Conservation (phyloP, 2,113 vertebrate genomes). For the Silurus glanis region DNA sequence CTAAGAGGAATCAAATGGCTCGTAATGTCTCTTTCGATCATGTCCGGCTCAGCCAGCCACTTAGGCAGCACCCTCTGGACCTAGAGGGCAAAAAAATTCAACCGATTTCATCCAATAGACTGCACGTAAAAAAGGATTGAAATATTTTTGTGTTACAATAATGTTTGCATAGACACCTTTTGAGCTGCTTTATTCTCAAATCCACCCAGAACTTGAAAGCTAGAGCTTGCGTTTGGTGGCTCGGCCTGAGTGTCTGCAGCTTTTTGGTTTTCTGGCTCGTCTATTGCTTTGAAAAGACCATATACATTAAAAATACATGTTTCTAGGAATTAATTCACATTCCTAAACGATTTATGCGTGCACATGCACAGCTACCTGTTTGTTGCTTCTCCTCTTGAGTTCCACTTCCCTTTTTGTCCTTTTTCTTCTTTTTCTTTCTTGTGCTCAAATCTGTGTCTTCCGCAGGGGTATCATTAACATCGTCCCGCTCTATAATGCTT, state of each 20-base stretch:
- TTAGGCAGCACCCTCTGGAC: constrained; percentile 83
- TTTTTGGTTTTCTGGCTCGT: constrained; percentile 11
- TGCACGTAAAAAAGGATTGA: background rate
- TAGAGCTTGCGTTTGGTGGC: constrained; percentile 46
- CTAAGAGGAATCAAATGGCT: constrained; percentile 73
- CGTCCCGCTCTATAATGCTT: background rate
- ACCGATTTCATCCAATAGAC: background rate
- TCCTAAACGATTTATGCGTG: too few relatives aligned
- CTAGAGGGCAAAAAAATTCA: constrained; percentile 58
- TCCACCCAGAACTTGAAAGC: constrained; percentile 74
- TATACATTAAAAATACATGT: background rate
- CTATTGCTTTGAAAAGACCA: background rate
- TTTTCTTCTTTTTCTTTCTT: constrained; percentile 45
- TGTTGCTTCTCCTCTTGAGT: background rate
- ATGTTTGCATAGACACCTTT: constrained; percentile 67
- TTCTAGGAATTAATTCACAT: background rate
- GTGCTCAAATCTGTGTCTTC: background rate
- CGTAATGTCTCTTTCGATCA: constrained; percentile 78
- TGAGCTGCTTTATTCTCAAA: constrained; percentile 67
- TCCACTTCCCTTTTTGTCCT: constrained; percentile 16
- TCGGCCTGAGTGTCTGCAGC: constrained; percentile 5
- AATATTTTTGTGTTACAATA: background rate
- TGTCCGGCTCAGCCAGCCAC: constrained; percentile 85
- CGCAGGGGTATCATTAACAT: background rate
- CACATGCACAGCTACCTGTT: background rate